Evolutionary conservation across 2,113 vertebrate species (phyloP), one percentile per base, ranked within the genome.

Genomic region (Turdus rufiventris): DNA sequence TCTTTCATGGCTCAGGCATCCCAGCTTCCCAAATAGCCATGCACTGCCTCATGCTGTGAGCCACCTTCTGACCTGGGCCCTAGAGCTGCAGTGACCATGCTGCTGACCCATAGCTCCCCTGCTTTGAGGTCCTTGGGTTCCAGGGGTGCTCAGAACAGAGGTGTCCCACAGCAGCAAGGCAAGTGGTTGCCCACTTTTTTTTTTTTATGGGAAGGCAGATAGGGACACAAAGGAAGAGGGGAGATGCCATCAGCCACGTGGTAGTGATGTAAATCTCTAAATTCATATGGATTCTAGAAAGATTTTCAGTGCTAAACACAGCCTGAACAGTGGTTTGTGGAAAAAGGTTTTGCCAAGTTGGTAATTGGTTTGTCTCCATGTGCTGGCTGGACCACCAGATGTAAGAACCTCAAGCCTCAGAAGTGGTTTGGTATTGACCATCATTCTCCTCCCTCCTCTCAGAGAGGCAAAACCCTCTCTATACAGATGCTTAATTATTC

Each of bases 291-390:
- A 26, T 63, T 61, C 38, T 67, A 36, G 77, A 29, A 70, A 42
- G 62, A 40, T 54, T 51, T 76, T 53, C 34, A 50, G 31, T 29
- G 34, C 42, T 40, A 58, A 83, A 57, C 24, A 18, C 21, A 57
- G 28, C 36, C 45, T 3, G 1, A 61, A 10, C 0, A 1, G 29
- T 68, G 61, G 6, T 42, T 72, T 62, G 45, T 48, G 33, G 29
- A 34, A 58, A 60, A 73, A 53, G 5, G 15, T 42, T 73, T 73
- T 66, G 19, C 15, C 5, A 24, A 13, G 16, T 3, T 48, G 36
- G 1, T 0, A 1, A 29, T 58, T 70, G 33, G 3, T 75, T 67
- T 88, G 18, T 63, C 57, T 61, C 19, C 6, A 2, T 0, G 0
- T 3, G 7, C 40, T 87, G 50, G 24, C 60, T 68, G 81, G 50